These are phyloP conservation scores for Xiphias gladius DNA, from an alignment of 2,113 vertebrate species.

Conservation along the genomic window DNA sequence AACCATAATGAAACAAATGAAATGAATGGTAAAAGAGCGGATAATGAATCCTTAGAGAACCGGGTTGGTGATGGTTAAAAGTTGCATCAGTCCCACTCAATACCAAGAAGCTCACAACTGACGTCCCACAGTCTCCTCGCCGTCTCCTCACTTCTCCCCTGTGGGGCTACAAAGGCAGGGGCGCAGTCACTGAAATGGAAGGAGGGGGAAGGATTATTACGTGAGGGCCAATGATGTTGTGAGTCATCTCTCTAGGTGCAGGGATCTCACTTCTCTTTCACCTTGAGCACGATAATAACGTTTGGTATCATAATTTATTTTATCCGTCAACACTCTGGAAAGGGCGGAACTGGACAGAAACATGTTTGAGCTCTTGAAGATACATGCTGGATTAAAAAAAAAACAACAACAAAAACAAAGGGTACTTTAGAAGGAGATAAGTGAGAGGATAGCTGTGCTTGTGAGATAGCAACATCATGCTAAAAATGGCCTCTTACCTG, in stretches of 20 bases:
- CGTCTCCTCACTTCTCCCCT: conserved; percentile 88
- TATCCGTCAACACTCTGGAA: not conserved
- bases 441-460: not conserved
- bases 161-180: conserved; percentile 88
- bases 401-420: too few relatives aligned
- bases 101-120: conserved; percentile 93
- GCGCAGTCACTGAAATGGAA: conserved; percentile 88
- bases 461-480: too few relatives aligned
- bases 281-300: not conserved
- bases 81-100: conserved; percentile 88
- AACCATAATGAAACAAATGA: conserved; percentile 39
- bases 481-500: too few relatives aligned
- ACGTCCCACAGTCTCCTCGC: conserved; percentile 90
- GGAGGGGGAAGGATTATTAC: not conserved
- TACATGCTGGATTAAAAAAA: not conserved
- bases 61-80: conserved; percentile 11
- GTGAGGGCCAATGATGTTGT: conserved; percentile 4
- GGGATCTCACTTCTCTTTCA: not conserved
- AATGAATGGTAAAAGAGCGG: conserved; percentile 47
- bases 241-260: conserved; percentile 7
- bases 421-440: not conserved
- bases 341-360: not conserved
- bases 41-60: conserved; percentile 40
- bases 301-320: not conserved
- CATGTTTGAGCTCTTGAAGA: not conserved